Conservation (phyloP, 2,797 vertebrate genomes). For the Dendrocincla fuliginosa region DNA sequence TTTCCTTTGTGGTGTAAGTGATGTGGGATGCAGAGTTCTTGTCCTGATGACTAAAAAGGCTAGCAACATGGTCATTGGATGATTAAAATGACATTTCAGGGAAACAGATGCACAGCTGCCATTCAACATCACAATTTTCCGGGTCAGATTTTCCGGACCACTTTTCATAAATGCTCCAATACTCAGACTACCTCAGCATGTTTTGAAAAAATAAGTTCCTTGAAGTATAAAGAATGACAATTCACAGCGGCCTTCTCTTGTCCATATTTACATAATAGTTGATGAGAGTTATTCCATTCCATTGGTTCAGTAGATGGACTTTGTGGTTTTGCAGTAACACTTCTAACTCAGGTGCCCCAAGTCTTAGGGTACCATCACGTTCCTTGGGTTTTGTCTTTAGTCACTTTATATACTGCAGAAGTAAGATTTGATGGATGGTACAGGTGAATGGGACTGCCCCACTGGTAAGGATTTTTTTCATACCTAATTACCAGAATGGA, state of each 20-base stretch:
- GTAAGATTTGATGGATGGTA: not conserved
- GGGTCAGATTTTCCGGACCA: not conserved
- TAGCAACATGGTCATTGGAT: not conserved
- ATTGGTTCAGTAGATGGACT: not conserved
- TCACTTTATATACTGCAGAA: not conserved
- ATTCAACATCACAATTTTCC: not conserved
- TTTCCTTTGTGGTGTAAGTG: not conserved
- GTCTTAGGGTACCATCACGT: accelerated
- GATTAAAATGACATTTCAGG: not conserved
- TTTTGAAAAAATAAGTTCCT: not conserved
- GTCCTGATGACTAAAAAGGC: not conserved
- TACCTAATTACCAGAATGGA: not conserved
- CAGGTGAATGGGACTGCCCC: not conserved
- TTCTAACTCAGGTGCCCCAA: not conserved
- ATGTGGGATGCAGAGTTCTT: not conserved
- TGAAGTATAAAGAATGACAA: not conserved
- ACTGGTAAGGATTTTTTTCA: not conserved
- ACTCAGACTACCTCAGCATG: not conserved
- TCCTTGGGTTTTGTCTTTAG: not conserved
- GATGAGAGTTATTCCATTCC: not conserved
- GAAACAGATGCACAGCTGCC: not conserved
- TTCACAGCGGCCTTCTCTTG: not conserved
- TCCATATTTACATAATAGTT: not conserved
- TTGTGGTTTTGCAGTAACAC: not conserved
- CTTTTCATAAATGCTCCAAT: not conserved